Conservation (phyloP, 2,113 vertebrate species). For the Paratilapia polleni region DNA sequence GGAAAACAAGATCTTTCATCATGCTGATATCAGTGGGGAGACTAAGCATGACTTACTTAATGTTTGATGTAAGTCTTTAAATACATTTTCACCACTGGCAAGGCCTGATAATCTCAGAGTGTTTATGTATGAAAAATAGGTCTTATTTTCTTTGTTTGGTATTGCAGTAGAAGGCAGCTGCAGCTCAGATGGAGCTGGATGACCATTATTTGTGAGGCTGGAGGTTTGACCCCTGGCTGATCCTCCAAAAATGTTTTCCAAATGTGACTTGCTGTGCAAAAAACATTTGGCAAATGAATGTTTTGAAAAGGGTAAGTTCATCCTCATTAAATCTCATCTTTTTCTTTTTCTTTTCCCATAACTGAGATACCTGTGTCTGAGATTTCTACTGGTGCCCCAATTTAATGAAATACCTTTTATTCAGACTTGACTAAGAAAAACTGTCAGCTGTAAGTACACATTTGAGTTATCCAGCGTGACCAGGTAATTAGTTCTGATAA, state of each 20-base stretch:
- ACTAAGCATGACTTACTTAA: neutral
- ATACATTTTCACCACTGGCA: neutral
- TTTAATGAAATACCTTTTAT: neutral
- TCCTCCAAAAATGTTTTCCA: neutral
- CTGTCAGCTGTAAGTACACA: neutral
- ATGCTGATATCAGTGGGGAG: neutral
- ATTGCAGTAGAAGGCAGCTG: neutral
- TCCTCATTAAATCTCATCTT: neutral
- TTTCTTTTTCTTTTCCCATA: too few relatives aligned
- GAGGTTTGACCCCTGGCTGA: neutral
- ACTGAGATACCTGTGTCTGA: neutral
- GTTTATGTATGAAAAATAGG: neutral
- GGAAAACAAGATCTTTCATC: neutral
- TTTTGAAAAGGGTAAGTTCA: neutral
- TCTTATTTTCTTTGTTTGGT: neutral
- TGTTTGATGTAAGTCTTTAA: constrained; percentile 5
- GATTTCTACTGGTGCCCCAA: neutral
- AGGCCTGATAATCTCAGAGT: neutral
- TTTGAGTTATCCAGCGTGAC: neutral
- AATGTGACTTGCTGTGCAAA: neutral
- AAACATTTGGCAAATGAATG: neutral
- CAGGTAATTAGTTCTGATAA: neutral
- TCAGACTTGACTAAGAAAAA: rapidly evolving
- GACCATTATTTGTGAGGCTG: neutral
- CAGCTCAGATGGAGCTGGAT: neutral